Evolutionary conservation across 2,888 invertebrate genomes (phyloP).

Genomic region (Drosophila meridionalis): DNA sequence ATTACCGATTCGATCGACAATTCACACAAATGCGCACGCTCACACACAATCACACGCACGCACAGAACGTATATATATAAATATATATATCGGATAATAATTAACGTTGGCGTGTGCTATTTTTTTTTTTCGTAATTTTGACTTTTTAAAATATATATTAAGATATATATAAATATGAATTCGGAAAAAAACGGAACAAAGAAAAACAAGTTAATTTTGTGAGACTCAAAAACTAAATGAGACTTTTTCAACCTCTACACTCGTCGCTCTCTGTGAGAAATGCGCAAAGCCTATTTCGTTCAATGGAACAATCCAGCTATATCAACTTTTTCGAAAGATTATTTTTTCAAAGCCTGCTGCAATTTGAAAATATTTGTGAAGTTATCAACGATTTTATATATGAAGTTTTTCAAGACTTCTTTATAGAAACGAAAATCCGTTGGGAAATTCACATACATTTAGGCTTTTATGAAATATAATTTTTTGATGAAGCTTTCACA

Average conservation of each 20-base stretch:
- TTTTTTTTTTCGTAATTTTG: conserved; percentile 38
- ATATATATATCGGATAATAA: background rate
- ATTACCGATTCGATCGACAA: background rate
- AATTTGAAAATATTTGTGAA: background rate
- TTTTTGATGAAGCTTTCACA: too few species aligned
- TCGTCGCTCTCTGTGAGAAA: background rate
- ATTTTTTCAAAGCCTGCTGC: background rate
- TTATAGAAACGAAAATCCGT: background rate
- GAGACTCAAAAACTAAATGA: conserved; percentile 77
- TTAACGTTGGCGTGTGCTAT: conserved; percentile 2
- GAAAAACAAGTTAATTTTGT: conserved; percentile 73
- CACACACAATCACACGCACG: conserved; percentile 15
- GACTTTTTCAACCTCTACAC: background rate
- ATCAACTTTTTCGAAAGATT: too few species aligned
- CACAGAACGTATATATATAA: conserved; percentile 5
- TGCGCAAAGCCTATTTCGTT: conserved; percentile 11
- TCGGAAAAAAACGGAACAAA: conserved; percentile 62
- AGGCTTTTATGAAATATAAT: background rate
- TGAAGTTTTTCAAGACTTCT: background rate
- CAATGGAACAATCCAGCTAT: background rate
- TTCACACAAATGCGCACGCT: background rate
- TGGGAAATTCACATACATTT: background rate
- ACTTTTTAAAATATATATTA: conserved; percentile 46
- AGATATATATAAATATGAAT: conserved; percentile 39
- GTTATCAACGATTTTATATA: background rate